Evolutionary conservation across 2,113 vertebrate species (phyloP).

Genomic region (Noctilio leporinus): DNA sequence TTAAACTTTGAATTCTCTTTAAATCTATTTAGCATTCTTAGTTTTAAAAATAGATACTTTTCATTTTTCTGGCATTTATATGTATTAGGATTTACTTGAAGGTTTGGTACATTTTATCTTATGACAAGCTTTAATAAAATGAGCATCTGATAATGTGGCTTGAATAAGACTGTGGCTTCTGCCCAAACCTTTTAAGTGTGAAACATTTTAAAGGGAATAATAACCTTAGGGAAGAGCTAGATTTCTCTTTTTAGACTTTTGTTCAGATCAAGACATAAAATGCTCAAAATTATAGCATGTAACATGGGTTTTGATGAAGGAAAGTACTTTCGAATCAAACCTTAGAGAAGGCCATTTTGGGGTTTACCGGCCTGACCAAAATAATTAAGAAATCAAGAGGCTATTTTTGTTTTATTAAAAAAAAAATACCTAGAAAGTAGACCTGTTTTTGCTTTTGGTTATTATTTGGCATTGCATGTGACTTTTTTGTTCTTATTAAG

Average conservation of each 20-base stretch:
- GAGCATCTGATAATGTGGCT: not conserved
- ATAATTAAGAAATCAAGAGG: not conserved
- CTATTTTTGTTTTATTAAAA: not conserved
- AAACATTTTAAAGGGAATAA: not conserved
- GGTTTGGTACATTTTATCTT: not conserved
- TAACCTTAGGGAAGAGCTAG: not conserved
- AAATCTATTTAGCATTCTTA: not conserved
- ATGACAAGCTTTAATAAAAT: not conserved
- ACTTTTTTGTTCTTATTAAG: not conserved
- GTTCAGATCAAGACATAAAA: not conserved
- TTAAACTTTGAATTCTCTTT: constrained; percentile 23
- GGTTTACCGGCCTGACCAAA: not conserved
- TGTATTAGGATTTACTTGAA: constrained; percentile 21
- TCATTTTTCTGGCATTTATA: not conserved
- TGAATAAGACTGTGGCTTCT: not conserved
- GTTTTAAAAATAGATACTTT: constrained; percentile 30
- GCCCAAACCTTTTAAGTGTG: not conserved
- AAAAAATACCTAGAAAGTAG: not conserved
- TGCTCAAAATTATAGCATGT: not conserved
- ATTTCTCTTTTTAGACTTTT: constrained; percentile 20
- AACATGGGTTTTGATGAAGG: not conserved
- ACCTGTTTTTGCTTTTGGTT: not conserved
- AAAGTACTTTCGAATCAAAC: not conserved
- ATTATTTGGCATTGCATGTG: not conserved
- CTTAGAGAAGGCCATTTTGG: not conserved